Evolutionary conservation across 1,140 invertebrate genomes (phyloP).

Genomic region (Andricus grossulariae): DNA sequence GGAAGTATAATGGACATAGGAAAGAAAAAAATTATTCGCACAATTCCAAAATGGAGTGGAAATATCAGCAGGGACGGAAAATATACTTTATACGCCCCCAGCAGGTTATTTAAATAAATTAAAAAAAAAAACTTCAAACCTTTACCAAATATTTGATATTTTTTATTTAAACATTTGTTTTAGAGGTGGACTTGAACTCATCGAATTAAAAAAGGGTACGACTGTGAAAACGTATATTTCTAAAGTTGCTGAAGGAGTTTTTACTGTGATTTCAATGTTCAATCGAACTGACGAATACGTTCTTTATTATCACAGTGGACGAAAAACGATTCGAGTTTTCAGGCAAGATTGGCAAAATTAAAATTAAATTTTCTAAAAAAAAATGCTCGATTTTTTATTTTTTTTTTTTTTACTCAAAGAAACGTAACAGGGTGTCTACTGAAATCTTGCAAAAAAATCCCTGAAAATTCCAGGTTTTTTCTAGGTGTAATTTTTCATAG

Average conservation of each 20-base stretch:
- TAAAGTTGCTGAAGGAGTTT: slow-evolving; percentile 96
- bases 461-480: no score
- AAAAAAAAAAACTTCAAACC: background rate
- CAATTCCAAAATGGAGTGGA: slow-evolving; percentile 88
- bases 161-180: slow-evolving; percentile 8
- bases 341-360: slow-evolving; percentile 75
- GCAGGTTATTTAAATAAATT: slow-evolving; percentile 73
- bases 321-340: slow-evolving; percentile 94
- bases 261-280: slow-evolving; percentile 95
- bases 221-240: slow-evolving; percentile 91
- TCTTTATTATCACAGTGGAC: slow-evolving; percentile 96
- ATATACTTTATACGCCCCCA: slow-evolving; percentile 93
- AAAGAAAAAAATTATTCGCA: slow-evolving; percentile 85
- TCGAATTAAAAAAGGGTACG: slow-evolving; percentile 90
- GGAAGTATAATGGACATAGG: slow-evolving; percentile 90
- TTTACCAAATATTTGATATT: background rate
- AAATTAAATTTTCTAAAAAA: background rate
- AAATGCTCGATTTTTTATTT: background rate
- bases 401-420: no score
- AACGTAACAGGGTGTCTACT: no score
- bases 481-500: no score
- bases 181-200: slow-evolving; percentile 93
- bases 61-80: slow-evolving; percentile 91
- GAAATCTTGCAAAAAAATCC: no score
- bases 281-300: slow-evolving; percentile 96